Evolutionary conservation across 2,797 vertebrate genomes (phyloP).

Genomic region (Cuniculus paca): DNA sequence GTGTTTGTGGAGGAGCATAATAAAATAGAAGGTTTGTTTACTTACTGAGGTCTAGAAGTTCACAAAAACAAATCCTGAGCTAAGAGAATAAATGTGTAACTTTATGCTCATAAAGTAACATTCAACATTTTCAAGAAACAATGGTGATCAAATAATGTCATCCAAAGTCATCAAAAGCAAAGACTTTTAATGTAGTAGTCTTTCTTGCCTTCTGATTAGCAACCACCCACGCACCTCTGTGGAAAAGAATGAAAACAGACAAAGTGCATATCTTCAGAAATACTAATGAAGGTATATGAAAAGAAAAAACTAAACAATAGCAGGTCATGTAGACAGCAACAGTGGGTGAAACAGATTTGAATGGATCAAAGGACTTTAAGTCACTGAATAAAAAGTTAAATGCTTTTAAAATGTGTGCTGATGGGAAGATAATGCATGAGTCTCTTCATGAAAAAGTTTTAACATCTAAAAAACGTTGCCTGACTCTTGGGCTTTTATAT

Average conservation of each 20-base stretch:
- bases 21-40: conserved; percentile 45
- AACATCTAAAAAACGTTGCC: not conserved
- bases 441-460: not conserved
- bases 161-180: not conserved
- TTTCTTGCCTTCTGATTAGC: not conserved
- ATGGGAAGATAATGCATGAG: not conserved
- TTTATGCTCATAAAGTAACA: conserved; percentile 5
- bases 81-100: not conserved
- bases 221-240: not conserved
- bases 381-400: not conserved
- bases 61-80: conserved; percentile 36
- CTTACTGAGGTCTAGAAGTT: not conserved
- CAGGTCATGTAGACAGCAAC: not conserved
- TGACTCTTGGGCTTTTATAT: not conserved
- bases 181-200: not conserved
- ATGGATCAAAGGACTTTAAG: not conserved
- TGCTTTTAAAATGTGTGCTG: not conserved
- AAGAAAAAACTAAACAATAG: conserved; percentile 8
- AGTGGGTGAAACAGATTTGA: not conserved
- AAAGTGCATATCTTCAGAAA: conserved; percentile 32
- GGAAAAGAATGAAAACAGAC: conserved; percentile 32
- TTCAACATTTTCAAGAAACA: not conserved
- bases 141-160: conserved; percentile 4
- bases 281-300: not conserved
- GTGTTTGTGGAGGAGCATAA: not conserved